Evolutionary conservation across 2,888 invertebrate genomes (phyloP), one percentile per base, ranked within the genome.

Genomic region (Allophyes oxyacanthae): DNA sequence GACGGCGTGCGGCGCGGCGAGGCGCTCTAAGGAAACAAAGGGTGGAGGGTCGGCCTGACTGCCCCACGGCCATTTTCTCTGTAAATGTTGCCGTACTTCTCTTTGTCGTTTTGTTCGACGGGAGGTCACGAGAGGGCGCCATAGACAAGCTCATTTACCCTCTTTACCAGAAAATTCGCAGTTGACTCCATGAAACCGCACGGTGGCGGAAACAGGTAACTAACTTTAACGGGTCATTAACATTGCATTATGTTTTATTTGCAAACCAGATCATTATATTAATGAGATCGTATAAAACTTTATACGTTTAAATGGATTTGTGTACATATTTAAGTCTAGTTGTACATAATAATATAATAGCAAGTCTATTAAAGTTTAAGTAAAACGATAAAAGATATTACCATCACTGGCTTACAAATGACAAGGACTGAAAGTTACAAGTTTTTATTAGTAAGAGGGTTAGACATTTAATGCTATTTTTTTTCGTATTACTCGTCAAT

Each of bases 51-150:
- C 78, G 80, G 83, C 78, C 79, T 74, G 74, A 62, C 77, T 87
- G 88, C 86, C 92, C 89, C 82, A 78, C 79, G 90, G 92, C 87
- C 81, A 84, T 90, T 91, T 90, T 88, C 89, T 87, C 84, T 83
- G 86, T 87, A 89, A 91, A 88, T 88, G 87, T 88, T 86, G 83
- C 85, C 80, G 78, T 79, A 84, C 79, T 82, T 85, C 83, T 80
- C 86, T 87, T 88, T 87, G 86, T 87, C 86, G 85, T 89, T 88
- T 87, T 86, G 85, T 89, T 87, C 85, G 72, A 55, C 43, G 79
- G 70, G 82, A 84, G 86, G 84, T 84, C 84, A 83, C 80, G 79
- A 87, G 86, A 86, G 87, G 87, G 87, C 86, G 84, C 83, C 72
- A 78, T 78, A 83, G 84, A 85, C 84, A 84, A 86, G 81, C 86